Base-by-base conservation (phyloP, 2,113 vertebrate genomes). In the Saguinus midas region DNA sequence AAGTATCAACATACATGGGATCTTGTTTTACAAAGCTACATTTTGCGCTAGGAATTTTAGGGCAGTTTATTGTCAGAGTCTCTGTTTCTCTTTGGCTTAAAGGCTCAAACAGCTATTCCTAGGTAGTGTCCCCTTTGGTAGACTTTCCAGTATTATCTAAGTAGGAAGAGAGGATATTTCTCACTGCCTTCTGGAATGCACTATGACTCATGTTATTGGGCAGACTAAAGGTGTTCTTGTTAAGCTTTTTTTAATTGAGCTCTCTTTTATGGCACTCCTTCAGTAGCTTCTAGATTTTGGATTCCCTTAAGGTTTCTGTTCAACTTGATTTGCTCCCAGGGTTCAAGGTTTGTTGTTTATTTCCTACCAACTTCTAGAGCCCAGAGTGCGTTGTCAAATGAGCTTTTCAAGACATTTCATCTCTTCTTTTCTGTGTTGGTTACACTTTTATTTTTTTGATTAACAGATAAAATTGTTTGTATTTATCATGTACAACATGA, bases 1-100 rank as follows among this genome's bases (percentile, higher is more conserved):
- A 94, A 76, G 29, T n/a, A 91, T n/a, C 29, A 37, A 48, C 72
- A 78, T 25, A 84, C 43, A 61, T 11, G 45, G 55, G 25, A 50
- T 25, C 20, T 32, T 95, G 35, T 90, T 92, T 95, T 83, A 70
- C 78, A 83, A 95, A 86, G 37, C 76, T 80, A 17, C 23, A 91
- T 40, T 35, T 90, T 90, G 37, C 21, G 58, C 64, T 75, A 21
- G 17, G 72, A 89, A 89, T 89, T 94, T 92, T 57, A 68, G 32
- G 43, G 37, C 55, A 70, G 43, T 52, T 75, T 88, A 27, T n/a
- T 76, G 29, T 92, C n/a, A 64, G 29, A 52, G 43, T 55, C 23
- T 27, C 18, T 68, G 55, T 81, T 81, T 94, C 17, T 35, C 50
- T 61, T 89, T 82, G 37, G 45, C 4, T 80, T 40, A 83, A 86